Percentiles rank a stretch among this genome's conserved stretches.
Conservation (phyloP, 2,797 vertebrate genomes). For the Aselliscus stoliczkanus region DNA sequence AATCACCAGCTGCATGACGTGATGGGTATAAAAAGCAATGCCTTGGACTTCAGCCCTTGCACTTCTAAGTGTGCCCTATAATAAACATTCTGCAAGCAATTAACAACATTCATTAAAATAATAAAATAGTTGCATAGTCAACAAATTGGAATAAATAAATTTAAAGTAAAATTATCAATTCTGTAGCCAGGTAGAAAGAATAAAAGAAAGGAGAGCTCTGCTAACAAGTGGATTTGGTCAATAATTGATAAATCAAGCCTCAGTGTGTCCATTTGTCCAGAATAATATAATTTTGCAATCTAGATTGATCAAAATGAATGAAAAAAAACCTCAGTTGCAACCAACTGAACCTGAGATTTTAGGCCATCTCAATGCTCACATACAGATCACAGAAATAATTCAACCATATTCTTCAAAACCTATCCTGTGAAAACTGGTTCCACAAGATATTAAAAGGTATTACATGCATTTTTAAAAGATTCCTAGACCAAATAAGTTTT, state of each 20-base stretch:
- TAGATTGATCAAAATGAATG: background rate
- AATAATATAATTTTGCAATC: background rate
- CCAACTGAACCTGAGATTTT: background rate
- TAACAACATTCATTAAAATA: background rate
- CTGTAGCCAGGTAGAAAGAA: background rate
- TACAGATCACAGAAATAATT: background rate
- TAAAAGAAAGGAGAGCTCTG: background rate
- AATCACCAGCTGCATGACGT: background rate
- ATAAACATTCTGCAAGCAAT: background rate
- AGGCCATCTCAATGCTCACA: background rate
- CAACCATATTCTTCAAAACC: background rate
- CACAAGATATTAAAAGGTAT: background rate
- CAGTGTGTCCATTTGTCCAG: background rate
- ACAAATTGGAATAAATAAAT: background rate
- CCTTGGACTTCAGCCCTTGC: background rate
- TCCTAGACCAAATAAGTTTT: background rate
- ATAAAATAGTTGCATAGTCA: background rate
- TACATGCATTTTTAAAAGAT: background rate
- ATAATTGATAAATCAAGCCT: background rate
- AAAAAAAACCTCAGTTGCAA: background rate
- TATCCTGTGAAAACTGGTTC: background rate
- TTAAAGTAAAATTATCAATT: slow-evolving; percentile 18
- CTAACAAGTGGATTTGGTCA: background rate
- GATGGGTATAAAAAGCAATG: background rate
- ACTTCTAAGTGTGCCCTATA: background rate